Evolutionary conservation across 2,797 vertebrate species (phyloP).

Genomic region (Clarias platycephalus): DNA sequence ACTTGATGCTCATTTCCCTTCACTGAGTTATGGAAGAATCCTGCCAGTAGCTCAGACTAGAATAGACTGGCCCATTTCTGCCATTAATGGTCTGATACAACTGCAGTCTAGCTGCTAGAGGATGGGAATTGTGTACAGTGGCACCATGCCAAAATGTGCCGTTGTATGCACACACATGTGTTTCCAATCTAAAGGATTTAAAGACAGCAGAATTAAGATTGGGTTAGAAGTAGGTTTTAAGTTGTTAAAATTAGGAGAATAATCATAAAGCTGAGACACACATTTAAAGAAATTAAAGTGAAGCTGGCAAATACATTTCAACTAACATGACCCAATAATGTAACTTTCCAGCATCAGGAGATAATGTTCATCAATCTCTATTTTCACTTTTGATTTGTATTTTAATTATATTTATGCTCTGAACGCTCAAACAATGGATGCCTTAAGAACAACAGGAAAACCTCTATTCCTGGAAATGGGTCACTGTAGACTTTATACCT

Average conservation of each 20-base stretch:
- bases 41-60: not conserved
- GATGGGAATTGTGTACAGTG: not conserved
- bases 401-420: not conserved
- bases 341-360: not conserved
- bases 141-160: not conserved
- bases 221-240: not conserved
- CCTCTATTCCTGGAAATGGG: constrained; percentile 41
- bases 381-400: not conserved
- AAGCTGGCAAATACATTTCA: not conserved
- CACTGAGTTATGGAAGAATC: not conserved
- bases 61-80: not conserved
- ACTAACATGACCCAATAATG: not conserved
- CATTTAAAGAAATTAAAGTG: not conserved
- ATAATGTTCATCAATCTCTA: not conserved
- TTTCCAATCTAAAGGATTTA: not conserved
- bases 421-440: constrained; percentile 19
- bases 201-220: not conserved
- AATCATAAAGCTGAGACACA: not conserved
- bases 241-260: not conserved
- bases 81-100: constrained; percentile 8
- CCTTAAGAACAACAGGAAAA: constrained; percentile 21
- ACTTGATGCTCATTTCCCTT: not conserved
- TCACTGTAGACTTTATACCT: constrained; percentile 32
- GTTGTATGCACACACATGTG: not conserved
- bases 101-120: not conserved